Conservation (phyloP, 2,113 vertebrate species). For the Mus pahari region DNA sequence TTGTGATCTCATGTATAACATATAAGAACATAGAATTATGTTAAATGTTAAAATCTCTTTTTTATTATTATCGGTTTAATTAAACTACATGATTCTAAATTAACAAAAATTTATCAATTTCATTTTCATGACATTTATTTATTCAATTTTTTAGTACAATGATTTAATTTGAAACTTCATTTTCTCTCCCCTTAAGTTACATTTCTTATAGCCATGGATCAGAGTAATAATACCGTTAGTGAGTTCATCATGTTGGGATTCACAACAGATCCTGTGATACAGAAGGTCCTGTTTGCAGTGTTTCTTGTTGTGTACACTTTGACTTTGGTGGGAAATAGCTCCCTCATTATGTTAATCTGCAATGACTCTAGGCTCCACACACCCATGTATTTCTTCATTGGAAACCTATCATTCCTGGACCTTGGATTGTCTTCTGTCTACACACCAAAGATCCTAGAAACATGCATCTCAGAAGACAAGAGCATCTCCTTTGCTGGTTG, state of each 20-base stretch:
- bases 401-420: slow-evolving; percentile 6
- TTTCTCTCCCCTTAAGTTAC: neutral
- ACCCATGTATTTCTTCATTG: slow-evolving; percentile 58
- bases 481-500: slow-evolving; percentile 11
- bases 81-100: neutral
- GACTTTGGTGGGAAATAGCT: slow-evolving; percentile 21
- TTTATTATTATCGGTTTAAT: neutral
- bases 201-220: neutral
- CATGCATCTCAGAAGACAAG: slow-evolving; percentile 25
- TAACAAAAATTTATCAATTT: neutral
- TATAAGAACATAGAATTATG: neutral
- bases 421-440: neutral
- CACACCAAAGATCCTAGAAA: neutral
- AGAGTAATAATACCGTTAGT: neutral
- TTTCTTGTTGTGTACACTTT: slow-evolving; percentile 2
- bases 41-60: neutral
- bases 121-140: neutral
- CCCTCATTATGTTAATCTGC: neutral
- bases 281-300: slow-evolving; percentile 11
- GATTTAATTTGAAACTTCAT: neutral
- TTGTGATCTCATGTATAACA: neutral
- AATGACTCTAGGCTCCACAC: slow-evolving; percentile 15
- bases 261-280: neutral
- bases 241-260: slow-evolving; percentile 62
- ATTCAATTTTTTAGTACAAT: neutral